Evolutionary conservation across 1,140 invertebrate genomes (phyloP).

Genomic region (Tetramorium alpestre): DNA sequence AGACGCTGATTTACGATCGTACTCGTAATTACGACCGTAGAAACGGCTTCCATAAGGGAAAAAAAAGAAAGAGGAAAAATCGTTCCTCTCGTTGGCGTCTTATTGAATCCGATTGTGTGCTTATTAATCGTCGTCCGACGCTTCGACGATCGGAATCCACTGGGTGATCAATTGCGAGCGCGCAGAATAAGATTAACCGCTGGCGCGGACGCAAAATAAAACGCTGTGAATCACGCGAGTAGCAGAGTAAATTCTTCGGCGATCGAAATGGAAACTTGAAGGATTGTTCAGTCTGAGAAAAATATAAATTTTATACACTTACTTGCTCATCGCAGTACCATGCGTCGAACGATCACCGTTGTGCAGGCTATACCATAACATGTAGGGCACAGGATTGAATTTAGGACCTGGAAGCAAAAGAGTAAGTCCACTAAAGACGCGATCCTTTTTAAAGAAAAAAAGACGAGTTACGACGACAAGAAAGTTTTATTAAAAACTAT

Average conservation of each 20-base stretch:
- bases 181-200: slow-evolving; percentile 7
- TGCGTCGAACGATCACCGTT: slow-evolving; percentile 28
- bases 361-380: slow-evolving; percentile 13
- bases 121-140: slow-evolving; percentile 36
- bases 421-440: neutral
- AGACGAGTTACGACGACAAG: neutral
- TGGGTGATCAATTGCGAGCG: slow-evolving; percentile 12
- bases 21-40: slow-evolving; percentile 30
- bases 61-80: neutral
- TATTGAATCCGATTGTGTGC: neutral
- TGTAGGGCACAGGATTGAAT: slow-evolving; percentile 10
- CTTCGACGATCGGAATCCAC: slow-evolving; percentile 13
- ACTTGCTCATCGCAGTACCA: slow-evolving; percentile 49
- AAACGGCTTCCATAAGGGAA: slow-evolving; percentile 11
- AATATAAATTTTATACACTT: neutral
- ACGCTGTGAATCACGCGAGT: neutral
- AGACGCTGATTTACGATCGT: slow-evolving; percentile 40
- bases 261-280: neutral
- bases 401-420: neutral
- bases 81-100: neutral
- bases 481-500: neutral
- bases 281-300: neutral
- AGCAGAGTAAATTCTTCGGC: neutral
- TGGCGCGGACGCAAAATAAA: neutral
- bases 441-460: neutral